Percentiles rank a stretch among this genome's conserved stretches.
phyloP scores from a whole-genome alignment of 2,888 invertebrate species.

The Drosophila niveifrons region DNA sequence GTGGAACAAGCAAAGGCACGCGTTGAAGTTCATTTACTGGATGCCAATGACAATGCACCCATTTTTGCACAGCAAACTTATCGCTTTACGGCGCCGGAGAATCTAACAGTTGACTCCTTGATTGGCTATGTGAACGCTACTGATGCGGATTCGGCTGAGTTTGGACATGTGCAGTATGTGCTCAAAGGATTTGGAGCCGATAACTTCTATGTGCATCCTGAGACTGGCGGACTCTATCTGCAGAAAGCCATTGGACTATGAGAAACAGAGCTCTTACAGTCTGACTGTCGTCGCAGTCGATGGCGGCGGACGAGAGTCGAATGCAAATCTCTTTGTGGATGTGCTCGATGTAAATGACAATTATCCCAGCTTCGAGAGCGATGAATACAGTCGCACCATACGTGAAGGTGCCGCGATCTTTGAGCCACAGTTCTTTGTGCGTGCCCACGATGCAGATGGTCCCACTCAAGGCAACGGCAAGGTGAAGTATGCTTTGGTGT shows the following conservation, averaged over 20 bases:
- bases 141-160: conserved; percentile 91
- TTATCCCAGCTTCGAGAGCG: conserved; percentile 89
- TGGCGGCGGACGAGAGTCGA: conserved; percentile 91
- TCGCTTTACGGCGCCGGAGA: conserved; percentile 89
- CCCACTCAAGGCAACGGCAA: conserved; percentile 90
- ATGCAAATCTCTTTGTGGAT: conserved; percentile 90
- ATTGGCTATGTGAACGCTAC: conserved; percentile 89
- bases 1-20: conserved; percentile 87
- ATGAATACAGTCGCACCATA: conserved; percentile 91
- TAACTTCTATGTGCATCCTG: conserved; percentile 89
- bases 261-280: conserved; percentile 92
- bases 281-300: conserved; percentile 92
- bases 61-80: conserved; percentile 88
- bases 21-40: conserved; percentile 89
- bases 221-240: conserved; percentile 89
- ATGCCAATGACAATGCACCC: conserved; percentile 93
- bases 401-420: conserved; percentile 91
- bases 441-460: conserved; percentile 92
- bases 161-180: conserved; percentile 90
- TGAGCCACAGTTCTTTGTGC: conserved; percentile 92
- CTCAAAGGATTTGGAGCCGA: conserved; percentile 93
- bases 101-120: conserved; percentile 87
- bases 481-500: conserved; percentile 89
- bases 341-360: conserved; percentile 92
- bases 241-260: conserved; percentile 90